phyloP scores from a whole-genome alignment of 2,113 vertebrate species.

The human region DNA sequence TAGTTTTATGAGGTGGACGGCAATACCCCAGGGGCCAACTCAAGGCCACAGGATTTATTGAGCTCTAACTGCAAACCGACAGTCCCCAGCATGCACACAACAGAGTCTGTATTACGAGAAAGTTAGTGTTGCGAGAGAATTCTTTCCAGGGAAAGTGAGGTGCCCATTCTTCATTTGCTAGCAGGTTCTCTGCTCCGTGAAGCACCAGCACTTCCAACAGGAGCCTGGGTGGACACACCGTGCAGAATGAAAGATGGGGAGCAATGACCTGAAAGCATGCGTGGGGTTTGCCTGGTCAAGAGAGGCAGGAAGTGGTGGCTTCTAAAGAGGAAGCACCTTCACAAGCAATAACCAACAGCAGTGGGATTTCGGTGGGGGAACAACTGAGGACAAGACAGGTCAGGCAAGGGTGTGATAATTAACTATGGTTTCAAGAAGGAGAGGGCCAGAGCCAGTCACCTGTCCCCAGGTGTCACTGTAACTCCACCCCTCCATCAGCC shows the following conservation, averaged over 20 bases:
- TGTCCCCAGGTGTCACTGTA: neutral
- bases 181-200: neutral
- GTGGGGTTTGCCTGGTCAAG: no score
- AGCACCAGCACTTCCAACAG: neutral
- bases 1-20: slow-evolving; percentile 86
- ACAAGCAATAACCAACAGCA: neutral
- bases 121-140: neutral
- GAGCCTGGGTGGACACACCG: neutral
- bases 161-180: neutral
- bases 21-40: slow-evolving; percentile 77
- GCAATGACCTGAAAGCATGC: no score
- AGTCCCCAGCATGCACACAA: slow-evolving; percentile 71
- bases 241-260: neutral
- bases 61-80: slow-evolving; percentile 82
- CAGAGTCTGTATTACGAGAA: neutral
- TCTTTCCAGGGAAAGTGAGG: neutral
- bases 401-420: neutral
- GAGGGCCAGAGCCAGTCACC: neutral
- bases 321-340: neutral
- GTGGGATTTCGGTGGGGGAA: no score
- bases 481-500: neutral
- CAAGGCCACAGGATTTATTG: slow-evolving; percentile 83
- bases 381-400: neutral
- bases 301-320: neutral
- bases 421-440: neutral